A percentile compares a stretch with the other conserved stretches of the same genome.
Conservation (phyloP, 2,888 invertebrate genomes). For the Morpho achilles region DNA sequence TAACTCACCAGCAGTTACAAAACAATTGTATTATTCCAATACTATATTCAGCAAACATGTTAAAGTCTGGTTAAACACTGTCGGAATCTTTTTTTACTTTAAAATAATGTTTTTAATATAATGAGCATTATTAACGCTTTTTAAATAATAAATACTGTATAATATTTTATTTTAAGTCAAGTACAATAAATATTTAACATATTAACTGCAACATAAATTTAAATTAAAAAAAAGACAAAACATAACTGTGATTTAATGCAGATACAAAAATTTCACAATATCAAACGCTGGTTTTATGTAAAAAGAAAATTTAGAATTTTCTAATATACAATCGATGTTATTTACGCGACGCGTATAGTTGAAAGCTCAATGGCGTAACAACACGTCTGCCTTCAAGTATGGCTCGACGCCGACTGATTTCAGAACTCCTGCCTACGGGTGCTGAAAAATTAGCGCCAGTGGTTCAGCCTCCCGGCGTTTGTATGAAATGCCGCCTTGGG, state of each 20-base stretch:
- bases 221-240: not conserved
- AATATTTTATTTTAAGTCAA: too few relatives aligned
- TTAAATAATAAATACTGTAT: too few relatives aligned
- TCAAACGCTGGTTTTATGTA: slow-evolving; percentile 8
- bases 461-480: slow-evolving; percentile 49
- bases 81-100: too few relatives aligned
- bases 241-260: not conserved
- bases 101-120: too few relatives aligned
- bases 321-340: slow-evolving; percentile 53
- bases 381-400: slow-evolving; percentile 39
- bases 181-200: not conserved
- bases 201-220: not conserved
- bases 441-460: slow-evolving; percentile 53
- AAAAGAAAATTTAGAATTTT: slow-evolving; percentile 27
- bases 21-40: slow-evolving; percentile 30
- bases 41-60: slow-evolving; percentile 7
- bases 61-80: slow-evolving; percentile 5
- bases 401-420: slow-evolving; percentile 55
- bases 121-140: too few relatives aligned
- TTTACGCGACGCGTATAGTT: slow-evolving; percentile 52
- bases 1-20: slow-evolving; percentile 39
- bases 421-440: slow-evolving; percentile 37
- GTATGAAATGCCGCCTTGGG: slow-evolving; percentile 56
- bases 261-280: slow-evolving; percentile 2
- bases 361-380: slow-evolving; percentile 18